These are phyloP conservation scores for Brachyptera risi DNA, from an alignment of 2,888 invertebrate genomes.

Conservation along the genomic window DNA sequence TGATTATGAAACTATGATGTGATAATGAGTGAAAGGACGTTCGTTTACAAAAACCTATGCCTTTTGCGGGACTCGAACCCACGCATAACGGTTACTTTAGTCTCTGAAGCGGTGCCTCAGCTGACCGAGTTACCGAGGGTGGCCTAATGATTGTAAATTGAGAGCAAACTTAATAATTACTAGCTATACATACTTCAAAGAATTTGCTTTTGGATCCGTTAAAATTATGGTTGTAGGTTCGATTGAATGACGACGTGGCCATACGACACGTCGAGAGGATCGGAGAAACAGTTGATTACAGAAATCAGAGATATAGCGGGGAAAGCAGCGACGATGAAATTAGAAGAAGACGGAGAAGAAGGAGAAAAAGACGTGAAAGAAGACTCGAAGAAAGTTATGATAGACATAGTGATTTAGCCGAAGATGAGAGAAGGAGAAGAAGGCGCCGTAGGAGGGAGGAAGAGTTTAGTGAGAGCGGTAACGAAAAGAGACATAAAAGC, in stretches of 20 bases:
- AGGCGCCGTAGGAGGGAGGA: slow-evolving; percentile 5
- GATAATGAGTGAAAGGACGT: too few relatives aligned
- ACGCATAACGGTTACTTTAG: too few relatives aligned
- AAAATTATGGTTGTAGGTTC: too few relatives aligned
- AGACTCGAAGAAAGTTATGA: slow-evolving; percentile 3
- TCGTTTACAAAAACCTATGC: too few relatives aligned
- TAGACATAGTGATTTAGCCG: slow-evolving; percentile 12
- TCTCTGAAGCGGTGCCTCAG: too few relatives aligned
- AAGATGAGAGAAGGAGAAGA: slow-evolving; percentile 16
- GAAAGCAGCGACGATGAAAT: slow-evolving; percentile 28
- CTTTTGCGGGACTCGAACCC: too few relatives aligned
- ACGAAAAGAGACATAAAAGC: slow-evolving; percentile 11
- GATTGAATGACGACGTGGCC: slow-evolving; percentile 39
- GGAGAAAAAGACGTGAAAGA: slow-evolving; percentile 39
- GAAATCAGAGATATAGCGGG: slow-evolving; percentile 21
- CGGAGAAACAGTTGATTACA: slow-evolving; percentile 26
- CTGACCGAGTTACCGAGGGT: too few relatives aligned
- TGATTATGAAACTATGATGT: too few relatives aligned
- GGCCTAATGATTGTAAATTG: too few relatives aligned
- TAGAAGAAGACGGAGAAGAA: slow-evolving; percentile 34
- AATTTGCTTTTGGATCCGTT: too few relatives aligned
- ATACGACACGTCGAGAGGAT: slow-evolving; percentile 37
- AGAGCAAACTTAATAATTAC: too few relatives aligned
- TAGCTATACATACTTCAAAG: too few relatives aligned
- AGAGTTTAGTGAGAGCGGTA: slow-evolving; percentile 17